Base-by-base conservation (phyloP, 2,888 invertebrate species). In the Lottia gigantea region DNA sequence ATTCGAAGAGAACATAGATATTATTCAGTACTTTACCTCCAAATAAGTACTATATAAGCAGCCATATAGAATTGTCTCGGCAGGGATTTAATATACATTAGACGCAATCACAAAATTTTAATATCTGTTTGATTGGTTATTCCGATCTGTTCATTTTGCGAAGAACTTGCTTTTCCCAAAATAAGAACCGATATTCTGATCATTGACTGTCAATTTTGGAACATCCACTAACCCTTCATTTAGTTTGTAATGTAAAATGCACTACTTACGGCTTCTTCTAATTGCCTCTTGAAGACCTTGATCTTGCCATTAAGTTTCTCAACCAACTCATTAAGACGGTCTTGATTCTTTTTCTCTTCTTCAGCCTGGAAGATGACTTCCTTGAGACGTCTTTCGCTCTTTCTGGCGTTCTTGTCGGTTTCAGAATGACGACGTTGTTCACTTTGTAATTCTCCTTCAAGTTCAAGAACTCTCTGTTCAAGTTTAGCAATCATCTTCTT, bases 241-340 rank as follows among this genome's bases (percentile, higher is more conserved):
- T 11, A 11, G 40, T 40, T 40, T 40, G 7, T 8, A 8, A 23
- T 23, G 25, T 61, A 6, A 25, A 23, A 25, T 14, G 19, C 6
- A 31, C 67, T 69, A 87, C 89, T 88, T 83, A 91, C 91, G 80
- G 98, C 98, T 90, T 98, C 98, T 89, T 98, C 98, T 89, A 98
- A 97, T 92, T 98, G 98, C 92, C 97, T 95, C 95, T 98, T 98
- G 95, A 97, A 98, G 86, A 97, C 96, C 93, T 98, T 98, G 93
- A 98, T 96, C 94, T 98, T 98, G 91, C 96, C 95, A 68, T 88
- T 87, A 86, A 98, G 93, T 92, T 98, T 98, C 92, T 98, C 98
- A 85, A 97, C 97, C 88, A 98, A 93, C 91, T 98, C 98, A 90
- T 97, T 97, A 94, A 98, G 95, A 89, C 97, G 95, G 90, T 97